phyloP scores from a whole-genome alignment of 2,113 vertebrate genomes.

The Scartelaos histophorus region DNA sequence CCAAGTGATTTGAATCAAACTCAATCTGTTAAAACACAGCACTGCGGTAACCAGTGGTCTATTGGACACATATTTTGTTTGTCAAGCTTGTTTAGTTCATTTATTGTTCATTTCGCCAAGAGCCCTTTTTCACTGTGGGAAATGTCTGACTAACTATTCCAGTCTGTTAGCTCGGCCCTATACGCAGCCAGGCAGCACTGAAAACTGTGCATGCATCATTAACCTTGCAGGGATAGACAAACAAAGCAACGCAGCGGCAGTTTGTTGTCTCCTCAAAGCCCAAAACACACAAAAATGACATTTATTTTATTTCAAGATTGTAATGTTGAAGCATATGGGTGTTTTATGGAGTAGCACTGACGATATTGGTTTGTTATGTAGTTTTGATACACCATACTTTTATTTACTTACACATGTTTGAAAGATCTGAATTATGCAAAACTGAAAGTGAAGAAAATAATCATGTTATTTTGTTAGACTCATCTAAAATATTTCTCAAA shows the following conservation, averaged over 20 bases:
- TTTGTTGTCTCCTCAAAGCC: not conserved
- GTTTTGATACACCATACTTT: not conserved
- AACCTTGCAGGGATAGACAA: constrained; percentile 11
- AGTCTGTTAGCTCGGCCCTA: constrained; percentile 1
- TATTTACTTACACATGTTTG: no score
- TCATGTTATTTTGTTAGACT: not conserved
- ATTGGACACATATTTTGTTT: constrained; percentile 7
- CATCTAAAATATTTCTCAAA: no score
- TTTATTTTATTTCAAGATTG: constrained; percentile 10
- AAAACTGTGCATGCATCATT: constrained; percentile 25
- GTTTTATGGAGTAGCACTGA: not conserved
- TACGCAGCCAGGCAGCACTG: constrained; percentile 2
- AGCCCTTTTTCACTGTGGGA: constrained; percentile 2
- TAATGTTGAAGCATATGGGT: constrained; percentile 2
- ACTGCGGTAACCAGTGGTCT: not conserved
- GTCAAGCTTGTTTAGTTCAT: constrained; percentile 4
- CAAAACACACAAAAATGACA: constrained; percentile 8
- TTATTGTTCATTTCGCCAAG: not conserved
- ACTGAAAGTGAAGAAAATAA: not conserved
- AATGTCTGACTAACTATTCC: constrained; percentile 6
- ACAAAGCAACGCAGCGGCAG: constrained; percentile 8
- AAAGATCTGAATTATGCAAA: not conserved
- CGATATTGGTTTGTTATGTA: no score
- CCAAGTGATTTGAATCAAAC: not conserved
- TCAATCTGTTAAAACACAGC: not conserved